A percentile compares a stretch with the other conserved stretches of the same genome.
phyloP scores from a whole-genome alignment of 2,797 vertebrate genomes.

The Tragopan temminckii region DNA sequence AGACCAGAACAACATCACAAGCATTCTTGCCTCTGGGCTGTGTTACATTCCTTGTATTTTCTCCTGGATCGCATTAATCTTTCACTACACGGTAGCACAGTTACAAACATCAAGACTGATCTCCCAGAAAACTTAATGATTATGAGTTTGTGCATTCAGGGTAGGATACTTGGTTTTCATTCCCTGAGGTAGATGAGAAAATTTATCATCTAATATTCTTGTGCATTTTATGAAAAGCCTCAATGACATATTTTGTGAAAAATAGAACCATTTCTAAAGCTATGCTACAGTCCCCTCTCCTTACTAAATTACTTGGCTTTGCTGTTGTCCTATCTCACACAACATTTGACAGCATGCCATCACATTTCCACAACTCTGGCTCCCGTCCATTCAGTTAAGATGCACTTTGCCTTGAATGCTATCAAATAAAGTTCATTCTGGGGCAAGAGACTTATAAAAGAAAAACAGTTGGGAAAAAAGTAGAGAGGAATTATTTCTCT shows the following conservation, averaged over 20 bases:
- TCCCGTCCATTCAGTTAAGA: neutral
- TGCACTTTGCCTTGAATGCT: neutral
- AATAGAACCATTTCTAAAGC: neutral
- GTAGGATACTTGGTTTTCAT: neutral
- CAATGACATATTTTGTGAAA: neutral
- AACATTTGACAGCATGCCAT: too few species aligned
- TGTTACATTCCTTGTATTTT: neutral
- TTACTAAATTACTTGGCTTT: neutral
- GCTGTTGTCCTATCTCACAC: neutral
- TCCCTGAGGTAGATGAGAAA: neutral
- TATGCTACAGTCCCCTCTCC: neutral
- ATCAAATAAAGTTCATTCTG: neutral
- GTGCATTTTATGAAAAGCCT: neutral
- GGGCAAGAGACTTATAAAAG: neutral
- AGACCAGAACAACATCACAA: neutral
- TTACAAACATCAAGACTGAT: neutral
- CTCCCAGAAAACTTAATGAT: neutral
- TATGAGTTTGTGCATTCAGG: neutral
- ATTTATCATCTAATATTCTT: neutral
- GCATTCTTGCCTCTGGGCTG: neutral
- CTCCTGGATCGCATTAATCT: constrained; percentile 4
- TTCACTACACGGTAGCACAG: neutral
- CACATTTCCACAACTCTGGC: neutral
- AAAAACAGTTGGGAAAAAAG: neutral
- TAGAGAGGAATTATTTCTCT: neutral